Base-by-base conservation (phyloP, 1,140 invertebrate species). In the Globodera ellingtonae region DNA sequence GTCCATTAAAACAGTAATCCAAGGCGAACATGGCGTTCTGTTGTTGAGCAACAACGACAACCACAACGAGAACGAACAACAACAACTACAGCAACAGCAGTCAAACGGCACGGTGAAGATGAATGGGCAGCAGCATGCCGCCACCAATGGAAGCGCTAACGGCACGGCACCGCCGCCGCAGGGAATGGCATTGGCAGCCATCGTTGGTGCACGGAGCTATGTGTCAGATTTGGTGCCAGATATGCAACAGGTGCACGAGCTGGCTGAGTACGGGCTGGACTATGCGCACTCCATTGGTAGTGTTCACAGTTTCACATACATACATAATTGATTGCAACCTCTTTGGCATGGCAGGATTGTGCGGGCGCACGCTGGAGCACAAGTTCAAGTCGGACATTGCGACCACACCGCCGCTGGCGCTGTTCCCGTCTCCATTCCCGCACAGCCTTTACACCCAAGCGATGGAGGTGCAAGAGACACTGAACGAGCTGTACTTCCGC, bases 391-490 rank as follows among this genome's bases (percentile, higher is more conserved):
- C 35, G 24, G 73, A 75, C 66, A 59, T 62, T 46, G 86, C 83
- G 59, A 81, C 85, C 66, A 71, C 80, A 4, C 82, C 84, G 44
- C 86, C 86, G 52, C 44, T 88, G 21, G 83, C 86, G 21, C 78
- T 88, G 52, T 72, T 89, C 21, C 86, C 86, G 21, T 89, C 86
- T 48, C 84, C 86, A 46, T 87, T 89, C 66, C 86, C 86, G 18
- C 9, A 56, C 65, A 75, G 87, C 46, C 81, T 88, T 6, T 89
- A 84, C 75, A 62, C 85, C n/a, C 75, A 88, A 75, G 86, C 87
- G 44, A 50, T 79, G 15, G 76, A 84, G 21, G 85, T 88, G 35
- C 87, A 88, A 72, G 65, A 84, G 35, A 84, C 86, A 35, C 56
- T 88, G 56, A 89, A 87, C 78, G 52, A 62, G 24, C 72, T 88